Evolutionary conservation across 2,888 invertebrate genomes (phyloP).

Genomic region (Unio delphinus): DNA sequence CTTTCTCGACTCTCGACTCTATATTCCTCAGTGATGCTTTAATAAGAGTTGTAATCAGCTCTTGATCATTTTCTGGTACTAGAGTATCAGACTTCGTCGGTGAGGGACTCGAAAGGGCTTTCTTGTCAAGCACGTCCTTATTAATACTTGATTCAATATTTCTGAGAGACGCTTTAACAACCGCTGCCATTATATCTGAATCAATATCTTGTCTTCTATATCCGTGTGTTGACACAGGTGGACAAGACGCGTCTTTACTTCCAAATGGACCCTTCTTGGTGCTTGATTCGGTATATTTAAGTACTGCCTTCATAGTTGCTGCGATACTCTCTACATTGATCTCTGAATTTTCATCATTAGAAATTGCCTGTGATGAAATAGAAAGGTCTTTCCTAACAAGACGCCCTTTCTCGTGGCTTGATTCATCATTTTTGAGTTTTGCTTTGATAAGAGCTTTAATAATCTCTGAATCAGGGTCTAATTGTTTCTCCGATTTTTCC

Average conservation of each 20-base stretch:
- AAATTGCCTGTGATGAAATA: slow-evolving; percentile 22
- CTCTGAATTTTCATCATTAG: slow-evolving; percentile 8
- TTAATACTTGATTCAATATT: too few species aligned
- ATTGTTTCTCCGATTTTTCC: slow-evolving; percentile 4
- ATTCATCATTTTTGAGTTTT: slow-evolving; percentile 33
- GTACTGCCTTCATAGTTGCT: too few species aligned
- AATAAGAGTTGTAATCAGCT: slow-evolving; percentile 31
- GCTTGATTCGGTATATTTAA: too few species aligned
- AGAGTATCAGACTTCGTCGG: neutral
- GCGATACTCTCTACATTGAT: too few species aligned
- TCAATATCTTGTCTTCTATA: too few species aligned
- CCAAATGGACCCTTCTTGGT: too few species aligned
- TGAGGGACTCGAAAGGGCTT: too few species aligned
- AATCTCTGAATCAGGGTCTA: slow-evolving; percentile 18
- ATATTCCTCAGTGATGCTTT: slow-evolving; percentile 36
- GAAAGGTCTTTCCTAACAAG: slow-evolving; percentile 25
- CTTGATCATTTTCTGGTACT: slow-evolving; percentile 14
- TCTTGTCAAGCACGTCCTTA: too few species aligned
- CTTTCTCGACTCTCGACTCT: slow-evolving; percentile 34
- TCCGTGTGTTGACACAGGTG: too few species aligned
- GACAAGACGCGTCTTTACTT: too few species aligned
- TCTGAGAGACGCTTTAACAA: too few species aligned
- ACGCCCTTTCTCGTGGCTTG: slow-evolving; percentile 34
- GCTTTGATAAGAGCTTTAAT: slow-evolving; percentile 33
- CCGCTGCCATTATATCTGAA: too few species aligned